Evolutionary conservation across 2,113 vertebrate genomes (phyloP).

Genomic region (Suricata suricatta): DNA sequence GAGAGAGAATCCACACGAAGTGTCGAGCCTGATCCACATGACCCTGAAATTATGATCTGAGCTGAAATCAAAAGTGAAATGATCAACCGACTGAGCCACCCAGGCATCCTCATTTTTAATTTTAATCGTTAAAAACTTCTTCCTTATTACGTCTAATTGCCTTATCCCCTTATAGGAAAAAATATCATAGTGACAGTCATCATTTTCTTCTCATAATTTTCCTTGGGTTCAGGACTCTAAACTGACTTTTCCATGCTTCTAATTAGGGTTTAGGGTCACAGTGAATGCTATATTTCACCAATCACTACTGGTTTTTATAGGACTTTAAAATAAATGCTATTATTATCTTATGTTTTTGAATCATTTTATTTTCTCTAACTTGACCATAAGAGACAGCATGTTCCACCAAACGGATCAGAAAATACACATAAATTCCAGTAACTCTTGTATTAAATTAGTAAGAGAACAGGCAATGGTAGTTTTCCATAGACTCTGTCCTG

Average conservation of each 20-base stretch:
- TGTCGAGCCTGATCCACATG: no score
- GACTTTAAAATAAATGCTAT: neutral
- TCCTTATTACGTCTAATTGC: neutral
- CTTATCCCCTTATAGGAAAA: neutral
- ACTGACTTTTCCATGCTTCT: neutral
- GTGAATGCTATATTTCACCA: neutral
- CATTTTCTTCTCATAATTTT: conserved; percentile 6
- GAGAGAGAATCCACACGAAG: no score
- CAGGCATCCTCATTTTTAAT: neutral
- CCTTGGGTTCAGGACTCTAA: neutral
- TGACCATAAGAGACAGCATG: neutral
- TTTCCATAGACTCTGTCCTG: conserved; percentile 26
- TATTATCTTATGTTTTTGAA: neutral
- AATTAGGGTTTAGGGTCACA: neutral
- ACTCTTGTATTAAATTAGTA: conserved; percentile 22
- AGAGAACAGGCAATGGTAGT: neutral
- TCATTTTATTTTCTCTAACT: conserved; percentile 18
- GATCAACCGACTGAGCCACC: no score
- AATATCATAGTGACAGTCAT: neutral
- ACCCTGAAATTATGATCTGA: no score
- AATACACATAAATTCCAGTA: neutral
- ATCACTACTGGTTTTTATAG: neutral
- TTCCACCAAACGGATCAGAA: conserved; percentile 9
- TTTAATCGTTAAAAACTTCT: conserved; percentile 24
- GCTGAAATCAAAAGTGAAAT: no score